Evolutionary conservation across 2,113 vertebrate genomes (phyloP), one percentile per base, ranked within the genome.

Genomic region (Brevimyrus niger): DNA sequence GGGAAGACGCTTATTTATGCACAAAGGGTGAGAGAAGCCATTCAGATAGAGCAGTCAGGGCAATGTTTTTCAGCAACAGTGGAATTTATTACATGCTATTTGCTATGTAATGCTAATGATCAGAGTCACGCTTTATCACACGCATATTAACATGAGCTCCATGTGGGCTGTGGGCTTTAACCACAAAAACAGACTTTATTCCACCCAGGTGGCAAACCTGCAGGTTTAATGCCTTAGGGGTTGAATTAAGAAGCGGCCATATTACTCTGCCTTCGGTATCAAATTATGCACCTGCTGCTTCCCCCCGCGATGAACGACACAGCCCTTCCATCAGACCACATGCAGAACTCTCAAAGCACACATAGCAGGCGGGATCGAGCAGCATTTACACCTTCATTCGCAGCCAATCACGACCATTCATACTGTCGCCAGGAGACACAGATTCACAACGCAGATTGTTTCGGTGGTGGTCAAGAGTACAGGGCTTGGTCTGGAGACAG

Each of bases 331-430:
- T 84, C 76, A 82, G 42, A 8, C 8, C 15, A 1, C 76, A 42
- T 82, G 38, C 76, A 19, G 35, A 42, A 82, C 31, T 21, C 76
- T 19, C 76, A 44, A 82, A 82, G 35, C 38, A 82, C 76, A 44
- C 42, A 44, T 82, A 17, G 19, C 17, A 44, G 42, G 38, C 19
- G 5, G 35, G 38, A n/a, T n/a, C 82, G 4, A 47, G 19, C 38
- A 44, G 76, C 44, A 46, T 84, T 84, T 47, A 19, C 46, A 10
- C 82, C 82, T 84, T 47, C 42, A n/a, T 10, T 84, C 82, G 9
- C 82, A 47, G 82, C 82, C 38, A 84, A 84, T 84, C 82, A 84
- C 38, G 17, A 42, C 10, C 85, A 86, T 48, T 86, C 85, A 86
- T 15, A 51, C 46, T 51, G 48, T 86, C 1, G 46, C 46, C 47